Conservation (phyloP, 2,113 vertebrate species). For the Genyomyrus donnyi region DNA sequence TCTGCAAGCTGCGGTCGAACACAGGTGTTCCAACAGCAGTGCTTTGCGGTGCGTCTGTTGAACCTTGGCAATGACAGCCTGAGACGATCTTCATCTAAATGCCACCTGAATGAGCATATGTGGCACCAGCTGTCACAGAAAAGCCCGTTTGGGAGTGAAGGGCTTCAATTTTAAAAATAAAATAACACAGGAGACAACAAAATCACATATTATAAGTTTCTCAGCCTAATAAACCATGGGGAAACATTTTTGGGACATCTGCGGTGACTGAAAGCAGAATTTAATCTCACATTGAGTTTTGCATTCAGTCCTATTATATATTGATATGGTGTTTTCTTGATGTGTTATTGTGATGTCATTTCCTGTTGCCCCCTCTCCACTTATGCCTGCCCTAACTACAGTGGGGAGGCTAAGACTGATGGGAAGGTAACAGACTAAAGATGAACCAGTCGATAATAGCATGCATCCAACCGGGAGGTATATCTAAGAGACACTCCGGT, state of each 20-base stretch:
- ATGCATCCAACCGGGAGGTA: conserved; percentile 24
- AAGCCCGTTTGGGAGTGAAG: conserved; percentile 28
- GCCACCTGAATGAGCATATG: conserved; percentile 23
- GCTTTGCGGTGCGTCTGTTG: background rate
- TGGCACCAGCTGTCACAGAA: conserved; percentile 18
- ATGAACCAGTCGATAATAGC: conserved; percentile 8
- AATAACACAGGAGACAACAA: conserved; percentile 20
- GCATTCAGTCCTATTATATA: background rate
- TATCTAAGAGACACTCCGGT: conserved; percentile 34
- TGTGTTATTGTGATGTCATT: background rate
- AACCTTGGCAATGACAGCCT: background rate
- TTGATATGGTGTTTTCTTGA: background rate
- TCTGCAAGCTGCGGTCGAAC: background rate
- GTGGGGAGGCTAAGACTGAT: background rate
- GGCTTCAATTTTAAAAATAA: conserved; percentile 24
- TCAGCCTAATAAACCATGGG: conserved; percentile 26
- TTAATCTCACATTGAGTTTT: background rate
- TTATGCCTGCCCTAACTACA: background rate
- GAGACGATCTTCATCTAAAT: background rate
- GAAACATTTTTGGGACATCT: conserved; percentile 38
- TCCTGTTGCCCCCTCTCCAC: background rate
- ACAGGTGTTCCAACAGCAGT: background rate
- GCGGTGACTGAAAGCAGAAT: background rate
- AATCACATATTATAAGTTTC: conserved; percentile 24
- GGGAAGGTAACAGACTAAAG: background rate